Evolutionary conservation across 1,140 invertebrate species (phyloP).

Genomic region (Diuraphis noxia): DNA sequence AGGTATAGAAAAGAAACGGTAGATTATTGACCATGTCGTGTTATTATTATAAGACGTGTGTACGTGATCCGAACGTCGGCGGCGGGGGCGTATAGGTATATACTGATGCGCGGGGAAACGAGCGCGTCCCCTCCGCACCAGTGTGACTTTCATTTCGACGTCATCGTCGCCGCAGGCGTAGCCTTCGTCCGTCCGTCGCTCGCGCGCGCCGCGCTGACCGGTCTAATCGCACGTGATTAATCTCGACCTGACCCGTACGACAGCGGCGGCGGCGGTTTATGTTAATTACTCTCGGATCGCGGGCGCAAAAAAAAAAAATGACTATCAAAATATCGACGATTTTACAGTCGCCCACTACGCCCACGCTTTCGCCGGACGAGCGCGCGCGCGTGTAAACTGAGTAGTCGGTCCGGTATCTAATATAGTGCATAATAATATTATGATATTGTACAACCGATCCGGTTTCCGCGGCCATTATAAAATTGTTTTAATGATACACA

Average conservation of each 20-base stretch:
- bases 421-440: not conserved
- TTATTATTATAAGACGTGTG: not conserved
- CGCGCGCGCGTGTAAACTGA: not conserved
- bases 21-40: conserved; percentile 17
- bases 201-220: not conserved
- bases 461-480: not conserved
- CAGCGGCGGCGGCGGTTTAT: not conserved
- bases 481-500: not conserved
- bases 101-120: not conserved
- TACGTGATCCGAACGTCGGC: not conserved
- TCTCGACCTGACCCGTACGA: not conserved
- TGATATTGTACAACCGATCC: not conserved
- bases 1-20: conserved; percentile 8
- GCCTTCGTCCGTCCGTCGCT: not conserved
- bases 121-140: not conserved
- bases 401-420: not conserved
- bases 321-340: not conserved
- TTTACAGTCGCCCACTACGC: not conserved
- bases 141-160: conserved; percentile 42
- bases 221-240: conserved; percentile 26
- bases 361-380: conserved; percentile 1
- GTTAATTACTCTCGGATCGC: not conserved
- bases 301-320: not conserved
- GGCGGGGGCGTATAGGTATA: conserved; percentile 12
- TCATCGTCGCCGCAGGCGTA: not conserved